Conservation (phyloP, 2,113 vertebrate species). For the Siphamia tubifer region DNA sequence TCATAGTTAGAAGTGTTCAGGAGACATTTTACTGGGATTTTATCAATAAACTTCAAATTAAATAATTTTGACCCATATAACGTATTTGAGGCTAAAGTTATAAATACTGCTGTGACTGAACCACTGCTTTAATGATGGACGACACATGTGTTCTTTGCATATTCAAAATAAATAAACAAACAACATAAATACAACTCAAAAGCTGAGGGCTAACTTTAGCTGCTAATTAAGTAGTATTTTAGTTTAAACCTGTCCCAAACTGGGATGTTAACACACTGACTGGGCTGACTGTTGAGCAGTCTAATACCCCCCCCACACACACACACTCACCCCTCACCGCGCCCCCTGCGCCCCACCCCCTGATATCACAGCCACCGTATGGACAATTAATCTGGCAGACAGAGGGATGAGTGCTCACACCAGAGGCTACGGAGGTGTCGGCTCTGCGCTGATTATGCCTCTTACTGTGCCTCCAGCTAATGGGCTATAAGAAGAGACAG, state of each 20-base stretch:
- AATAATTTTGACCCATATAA: no score
- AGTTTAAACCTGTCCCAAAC: conserved; percentile 58
- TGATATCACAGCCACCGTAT: conserved; percentile 60
- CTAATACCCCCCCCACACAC: conserved; percentile 39
- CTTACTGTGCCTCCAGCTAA: conserved; percentile 55
- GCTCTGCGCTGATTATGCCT: conserved; percentile 60
- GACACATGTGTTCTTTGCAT: no score
- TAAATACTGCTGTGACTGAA: no score
- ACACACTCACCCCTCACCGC: no score
- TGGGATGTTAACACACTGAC: conserved; percentile 56
- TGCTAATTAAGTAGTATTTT: conserved; percentile 59
- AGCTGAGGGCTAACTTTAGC: conserved; percentile 63
- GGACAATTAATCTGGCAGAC: conserved; percentile 68
- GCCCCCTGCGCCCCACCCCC: no score
- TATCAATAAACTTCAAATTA: no score
- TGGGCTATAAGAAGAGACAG: conserved; percentile 49
- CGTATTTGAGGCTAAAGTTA: no score
- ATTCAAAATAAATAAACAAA: no score
- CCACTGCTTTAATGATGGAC: no score
- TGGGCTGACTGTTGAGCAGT: conserved; percentile 33
- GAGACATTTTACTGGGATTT: no score
- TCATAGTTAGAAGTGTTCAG: no score
- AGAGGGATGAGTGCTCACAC: conserved; percentile 49
- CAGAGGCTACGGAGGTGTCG: conserved; percentile 53
- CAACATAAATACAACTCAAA: conserved; percentile 73